A percentile compares a stretch with the other conserved stretches of the same genome.
phyloP scores from a whole-genome alignment of 1,140 invertebrate genomes.

The Megathymus violae region DNA sequence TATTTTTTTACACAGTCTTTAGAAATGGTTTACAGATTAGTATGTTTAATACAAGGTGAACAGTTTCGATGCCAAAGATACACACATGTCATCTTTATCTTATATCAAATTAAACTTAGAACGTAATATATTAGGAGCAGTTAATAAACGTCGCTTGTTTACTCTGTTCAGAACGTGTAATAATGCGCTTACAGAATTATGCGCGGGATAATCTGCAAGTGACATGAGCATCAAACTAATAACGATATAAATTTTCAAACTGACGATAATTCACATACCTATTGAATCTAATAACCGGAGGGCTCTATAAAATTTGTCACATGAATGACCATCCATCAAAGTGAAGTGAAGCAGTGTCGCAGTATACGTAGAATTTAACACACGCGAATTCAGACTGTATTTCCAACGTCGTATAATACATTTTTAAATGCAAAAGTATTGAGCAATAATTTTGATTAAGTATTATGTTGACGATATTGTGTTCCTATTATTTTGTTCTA shows the following conservation, averaged over 20 bases:
- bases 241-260: slow-evolving; percentile 48
- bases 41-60: no score
- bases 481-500: slow-evolving; percentile 13
- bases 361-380: slow-evolving; percentile 41
- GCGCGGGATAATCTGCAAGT: slow-evolving; percentile 36
- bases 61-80: no score
- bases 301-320: slow-evolving; percentile 67
- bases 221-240: slow-evolving; percentile 50
- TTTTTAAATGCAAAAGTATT: background rate
- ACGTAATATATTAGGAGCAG: slow-evolving; percentile 28
- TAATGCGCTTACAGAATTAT: slow-evolving; percentile 31
- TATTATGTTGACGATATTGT: slow-evolving; percentile 29
- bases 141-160: slow-evolving; percentile 34
- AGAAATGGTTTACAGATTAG: no score
- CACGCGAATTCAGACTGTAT: slow-evolving; percentile 35
- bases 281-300: slow-evolving; percentile 57
- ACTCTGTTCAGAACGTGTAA: slow-evolving; percentile 27
- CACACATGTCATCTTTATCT: no score
- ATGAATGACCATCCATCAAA: slow-evolving; percentile 63
- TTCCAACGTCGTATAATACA: background rate
- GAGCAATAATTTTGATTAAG: slow-evolving; percentile 30
- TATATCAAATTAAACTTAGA: slow-evolving; percentile 22
- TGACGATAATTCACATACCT: slow-evolving; percentile 47
- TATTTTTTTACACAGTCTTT: no score
- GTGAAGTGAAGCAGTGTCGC: slow-evolving; percentile 53